Evolutionary conservation across 1,140 invertebrate genomes (phyloP), one percentile per base, ranked within the genome.

Genomic region (Caenorhabditis brenneri): DNA sequence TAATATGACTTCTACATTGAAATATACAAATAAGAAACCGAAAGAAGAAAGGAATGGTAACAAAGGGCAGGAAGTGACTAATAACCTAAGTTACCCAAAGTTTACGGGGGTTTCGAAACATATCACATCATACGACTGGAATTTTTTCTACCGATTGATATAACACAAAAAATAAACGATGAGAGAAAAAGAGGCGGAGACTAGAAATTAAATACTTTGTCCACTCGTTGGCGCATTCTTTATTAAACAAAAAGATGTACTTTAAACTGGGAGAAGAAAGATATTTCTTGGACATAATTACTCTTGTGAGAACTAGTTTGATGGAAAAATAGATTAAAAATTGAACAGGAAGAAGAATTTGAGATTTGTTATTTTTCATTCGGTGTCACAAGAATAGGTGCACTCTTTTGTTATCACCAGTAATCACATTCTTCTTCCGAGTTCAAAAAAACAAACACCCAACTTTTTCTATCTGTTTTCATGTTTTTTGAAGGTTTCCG

Each of bases 101-200:
- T 55, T 55, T 24, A 1, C 53, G 53, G 53, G 49, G 53, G 19
- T 55, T 55, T 27, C 9, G 24, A 55, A 51, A 51, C 6, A 27
- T 55, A 65, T 74, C 65, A 39, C 33, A 74, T 65, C 65, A 42
- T 9, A 74, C 29, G 36, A 74, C 65, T 74, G 65, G 65, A 74
- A 74, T 5, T 74, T 74, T 39, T 74, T 74, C 9, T 10, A 19
- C 58, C 24, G 31, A 36, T n/a, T 65, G 58, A 33, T 65, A 65
- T 4, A 36, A 36, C 29, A 65, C n/a, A n/a, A 31, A 58, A 74
- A 7, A 74, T 19, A 33, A 33, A 36, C 12, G 29, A 65, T 24
- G 36, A 31, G 31, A 46, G n/a, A 42, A 74, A 24, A 42, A 0
- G 33, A 31, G 65, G 65, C 36, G 65, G 65, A 65, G 65, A 74